These are phyloP conservation scores for Drosophila lacicola DNA, from an alignment of 2,888 invertebrate genomes.

Conservation along the genomic window DNA sequence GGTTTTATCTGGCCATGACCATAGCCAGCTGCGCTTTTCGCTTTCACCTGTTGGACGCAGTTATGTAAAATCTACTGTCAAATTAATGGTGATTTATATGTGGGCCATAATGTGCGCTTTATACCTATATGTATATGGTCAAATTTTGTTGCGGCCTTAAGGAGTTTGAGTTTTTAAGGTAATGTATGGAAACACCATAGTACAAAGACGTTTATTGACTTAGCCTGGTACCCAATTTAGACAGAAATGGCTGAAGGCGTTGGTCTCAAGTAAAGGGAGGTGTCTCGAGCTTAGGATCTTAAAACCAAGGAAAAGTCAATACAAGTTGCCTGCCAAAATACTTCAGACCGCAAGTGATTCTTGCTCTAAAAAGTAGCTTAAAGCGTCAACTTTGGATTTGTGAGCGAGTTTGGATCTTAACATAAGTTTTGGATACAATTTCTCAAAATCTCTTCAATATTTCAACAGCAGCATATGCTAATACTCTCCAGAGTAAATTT, in stretches of 20 bases:
- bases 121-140: conserved; percentile 25
- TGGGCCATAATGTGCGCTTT: conserved; percentile 66
- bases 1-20: conserved; percentile 53
- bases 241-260: not conserved
- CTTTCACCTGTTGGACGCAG: conserved; percentile 74
- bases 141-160: conserved; percentile 23
- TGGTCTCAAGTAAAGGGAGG: not conserved
- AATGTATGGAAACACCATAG: not conserved
- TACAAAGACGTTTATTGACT: not conserved
- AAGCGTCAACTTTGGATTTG: no score
- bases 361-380: no score
- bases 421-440: no score
- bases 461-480: no score
- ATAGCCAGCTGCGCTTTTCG: conserved; percentile 73
- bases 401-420: no score
- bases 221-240: not conserved
- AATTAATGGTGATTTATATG: conserved; percentile 81
- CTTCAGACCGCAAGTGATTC: no score
- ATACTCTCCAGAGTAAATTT: no score
- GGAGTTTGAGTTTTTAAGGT: conserved; percentile 5
- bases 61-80: conserved; percentile 78
- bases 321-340: no score
- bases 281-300: no score
- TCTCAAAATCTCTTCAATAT: no score
- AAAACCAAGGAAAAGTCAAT: no score